A percentile compares a stretch with the other conserved stretches of the same genome.
These are phyloP conservation scores for Hyaena hyaena DNA, from an alignment of 2,113 vertebrate species.

Conservation along the genomic window DNA sequence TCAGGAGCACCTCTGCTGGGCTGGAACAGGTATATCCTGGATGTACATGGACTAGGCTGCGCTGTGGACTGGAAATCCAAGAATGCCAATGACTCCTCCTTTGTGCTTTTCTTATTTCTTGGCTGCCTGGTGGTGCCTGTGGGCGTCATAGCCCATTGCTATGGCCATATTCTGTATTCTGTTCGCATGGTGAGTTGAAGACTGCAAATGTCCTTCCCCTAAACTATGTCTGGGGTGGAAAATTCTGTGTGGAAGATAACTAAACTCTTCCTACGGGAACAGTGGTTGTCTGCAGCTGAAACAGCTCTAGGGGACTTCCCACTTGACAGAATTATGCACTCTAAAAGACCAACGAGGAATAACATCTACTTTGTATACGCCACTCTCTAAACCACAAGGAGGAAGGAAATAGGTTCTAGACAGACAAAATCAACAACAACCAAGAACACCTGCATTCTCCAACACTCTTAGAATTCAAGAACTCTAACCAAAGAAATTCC, in stretches of 20 bases:
- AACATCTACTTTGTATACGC: not conserved
- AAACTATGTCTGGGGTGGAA: not conserved
- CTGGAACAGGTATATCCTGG: slow-evolving; percentile 95
- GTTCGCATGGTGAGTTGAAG: slow-evolving; percentile 92
- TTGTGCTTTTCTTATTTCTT: slow-evolving; percentile 94
- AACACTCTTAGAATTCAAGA: not conserved
- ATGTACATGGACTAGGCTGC: slow-evolving; percentile 93
- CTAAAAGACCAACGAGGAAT: not conserved
- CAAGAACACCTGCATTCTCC: not conserved
- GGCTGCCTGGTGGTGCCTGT: slow-evolving; percentile 93
- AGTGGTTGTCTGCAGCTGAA: not conserved
- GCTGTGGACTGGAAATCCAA: slow-evolving; percentile 94
- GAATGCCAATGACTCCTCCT: slow-evolving; percentile 92
- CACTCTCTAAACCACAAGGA: not conserved
- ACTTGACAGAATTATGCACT: not conserved
- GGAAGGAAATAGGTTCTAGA: not conserved
- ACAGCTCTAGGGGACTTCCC: not conserved
- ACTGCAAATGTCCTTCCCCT: not conserved
- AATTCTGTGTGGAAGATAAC: not conserved
- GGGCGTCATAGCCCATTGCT: slow-evolving; percentile 94
- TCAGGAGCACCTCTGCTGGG: slow-evolving; percentile 94
- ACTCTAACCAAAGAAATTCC: not conserved
- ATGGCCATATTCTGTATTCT: slow-evolving; percentile 94
- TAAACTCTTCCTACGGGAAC: not conserved
- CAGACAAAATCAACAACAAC: not conserved